phyloP scores from a whole-genome alignment of 2,113 vertebrate genomes.

The Clarias magur region DNA sequence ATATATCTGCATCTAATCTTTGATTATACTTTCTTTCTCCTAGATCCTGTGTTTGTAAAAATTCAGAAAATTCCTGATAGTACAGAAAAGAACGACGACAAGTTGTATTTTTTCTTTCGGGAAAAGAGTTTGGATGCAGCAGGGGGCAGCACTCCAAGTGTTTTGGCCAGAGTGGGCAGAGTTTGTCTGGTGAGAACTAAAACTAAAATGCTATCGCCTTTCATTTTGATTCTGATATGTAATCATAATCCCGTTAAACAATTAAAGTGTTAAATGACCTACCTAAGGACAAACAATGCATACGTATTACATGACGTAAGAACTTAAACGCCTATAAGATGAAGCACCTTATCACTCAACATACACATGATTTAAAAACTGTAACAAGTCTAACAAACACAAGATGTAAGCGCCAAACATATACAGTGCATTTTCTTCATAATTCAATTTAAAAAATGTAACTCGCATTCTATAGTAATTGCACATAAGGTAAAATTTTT shows the following conservation, averaged over 20 bases:
- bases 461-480: no score
- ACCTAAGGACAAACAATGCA: not conserved
- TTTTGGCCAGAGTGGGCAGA: slow-evolving; percentile 78
- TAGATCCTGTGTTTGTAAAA: slow-evolving; percentile 81
- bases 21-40: slow-evolving; percentile 29
- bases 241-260: not conserved
- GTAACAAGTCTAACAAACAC: not conserved
- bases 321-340: not conserved
- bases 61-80: slow-evolving; percentile 82
- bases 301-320: not conserved
- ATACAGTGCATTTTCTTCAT: not conserved
- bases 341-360: not conserved
- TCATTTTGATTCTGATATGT: not conserved
- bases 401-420: not conserved
- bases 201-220: not conserved
- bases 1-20: not conserved
- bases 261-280: not conserved
- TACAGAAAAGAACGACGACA: slow-evolving; percentile 81
- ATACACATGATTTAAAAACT: not conserved
- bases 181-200: slow-evolving; percentile 78
- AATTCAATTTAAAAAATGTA: no score
- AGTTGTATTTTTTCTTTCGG: slow-evolving; percentile 85
- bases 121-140: slow-evolving; percentile 79
- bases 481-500: no score
- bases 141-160: slow-evolving; percentile 74